Percentiles rank a stretch among this genome's conserved stretches.
These are phyloP conservation scores for Pycnonotus jocosus DNA, from an alignment of 2,113 vertebrate genomes.

Conservation along the genomic window DNA sequence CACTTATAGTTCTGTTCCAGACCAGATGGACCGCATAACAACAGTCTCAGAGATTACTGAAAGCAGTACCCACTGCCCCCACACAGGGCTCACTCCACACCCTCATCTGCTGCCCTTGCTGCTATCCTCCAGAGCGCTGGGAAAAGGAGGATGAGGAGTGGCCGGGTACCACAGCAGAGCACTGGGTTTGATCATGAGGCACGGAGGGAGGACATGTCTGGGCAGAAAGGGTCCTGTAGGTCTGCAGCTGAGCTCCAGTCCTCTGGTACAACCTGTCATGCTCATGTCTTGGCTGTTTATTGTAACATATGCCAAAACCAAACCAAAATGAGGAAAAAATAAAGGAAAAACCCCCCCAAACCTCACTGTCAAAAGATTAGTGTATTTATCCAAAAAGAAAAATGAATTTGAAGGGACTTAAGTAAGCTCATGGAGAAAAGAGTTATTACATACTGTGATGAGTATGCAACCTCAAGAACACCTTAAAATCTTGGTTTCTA, in stretches of 20 bases:
- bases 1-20: neutral
- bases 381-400: neutral
- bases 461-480: neutral
- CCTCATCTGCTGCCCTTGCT: neutral
- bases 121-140: neutral
- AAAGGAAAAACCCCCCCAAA: fast-evolving
- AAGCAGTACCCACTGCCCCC: neutral
- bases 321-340: neutral
- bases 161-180: fast-evolving
- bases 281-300: neutral
- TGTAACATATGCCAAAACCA: neutral
- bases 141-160: neutral
- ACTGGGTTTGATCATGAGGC: neutral
- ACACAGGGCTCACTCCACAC: fast-evolving
- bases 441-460: neutral
- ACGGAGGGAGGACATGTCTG: neutral
- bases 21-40: neutral
- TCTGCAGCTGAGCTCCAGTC: neutral
- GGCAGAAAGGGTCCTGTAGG: neutral
- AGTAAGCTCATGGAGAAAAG: neutral
- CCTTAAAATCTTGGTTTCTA: neutral
- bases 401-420: neutral
- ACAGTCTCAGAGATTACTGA: fast-evolving
- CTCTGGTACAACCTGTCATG: neutral
- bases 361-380: neutral